Percentiles rank a stretch among this genome's conserved stretches.
Evolutionary conservation across 2,888 invertebrate species (phyloP).

Genomic region (Tetanocera ferruginea): DNA sequence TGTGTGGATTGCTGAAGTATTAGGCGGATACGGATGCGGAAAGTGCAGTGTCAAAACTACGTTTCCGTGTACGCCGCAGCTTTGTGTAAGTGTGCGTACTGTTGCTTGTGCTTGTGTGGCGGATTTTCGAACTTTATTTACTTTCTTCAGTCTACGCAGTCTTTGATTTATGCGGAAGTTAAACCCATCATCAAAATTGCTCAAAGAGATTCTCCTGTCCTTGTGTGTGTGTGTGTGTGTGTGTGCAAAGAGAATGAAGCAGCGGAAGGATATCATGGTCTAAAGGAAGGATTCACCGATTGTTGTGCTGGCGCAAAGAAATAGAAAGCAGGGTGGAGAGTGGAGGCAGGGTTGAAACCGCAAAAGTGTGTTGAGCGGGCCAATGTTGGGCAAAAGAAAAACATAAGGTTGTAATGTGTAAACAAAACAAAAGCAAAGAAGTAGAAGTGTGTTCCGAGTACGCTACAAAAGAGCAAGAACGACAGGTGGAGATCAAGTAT

Average conservation of each 20-base stretch:
- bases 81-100: not conserved
- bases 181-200: conserved; percentile 54
- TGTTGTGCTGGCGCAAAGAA: not conserved
- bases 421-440: conserved; percentile 6
- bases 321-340: not conserved
- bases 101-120: not conserved
- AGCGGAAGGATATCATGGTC: conserved; percentile 32
- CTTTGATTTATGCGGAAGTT: conserved; percentile 48
- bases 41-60: conserved; percentile 32
- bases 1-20: conserved; percentile 43
- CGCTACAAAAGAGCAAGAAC: no score
- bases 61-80: conserved; percentile 1
- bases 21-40: conserved; percentile 31
- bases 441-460: not conserved
- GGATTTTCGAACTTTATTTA: conserved; percentile 17
- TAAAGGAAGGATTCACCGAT: conserved; percentile 19
- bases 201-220: conserved; percentile 26
- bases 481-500: no score
- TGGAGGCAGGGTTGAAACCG: not conserved
- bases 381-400: conserved; percentile 22
- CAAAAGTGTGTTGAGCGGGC: not conserved
- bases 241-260: not conserved
- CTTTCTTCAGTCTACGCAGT: conserved; percentile 18
- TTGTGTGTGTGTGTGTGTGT: not conserved
- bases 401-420: conserved; percentile 24